Base-by-base conservation (phyloP, 2,888 invertebrate genomes). In the Lydus trimaculatus region DNA sequence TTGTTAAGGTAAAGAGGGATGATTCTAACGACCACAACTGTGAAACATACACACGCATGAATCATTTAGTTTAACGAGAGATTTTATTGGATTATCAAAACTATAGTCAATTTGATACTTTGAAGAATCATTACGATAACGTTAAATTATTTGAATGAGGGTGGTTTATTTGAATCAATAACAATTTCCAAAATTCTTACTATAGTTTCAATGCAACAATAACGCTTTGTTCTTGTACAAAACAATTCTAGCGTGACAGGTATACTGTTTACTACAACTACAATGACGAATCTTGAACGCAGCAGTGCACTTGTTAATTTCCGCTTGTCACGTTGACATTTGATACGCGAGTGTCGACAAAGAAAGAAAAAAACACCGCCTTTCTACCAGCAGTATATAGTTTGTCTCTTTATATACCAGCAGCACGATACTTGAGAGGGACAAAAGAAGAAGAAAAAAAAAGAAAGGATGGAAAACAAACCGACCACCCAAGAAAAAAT, bases 261-360 rank as follows among this genome's bases (percentile, higher is more conserved):
- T 56, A 25, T 11, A 7, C 52, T 52, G 23, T 52, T 52, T 58
- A 61, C 43, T 25, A 63, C 28, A 20, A 59, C 64, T 58, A 17
- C 43, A 17, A 36, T 33, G 33, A n/a, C 17, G 43, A 65, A 58
- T 69, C 69, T 69, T 66, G 69, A 63, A 52, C 66, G 64, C 70
- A 66, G 66, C 58, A 64, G 70, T 67, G 67, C 69, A 71, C 72
- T 74, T 76, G 80, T 80, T 80, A 80, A 80, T 80, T 80, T 80
- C 80, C 80, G 77, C 65, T 74, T 76, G 79, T 79, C 78, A 78
- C 74, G 75, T 71, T 74, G 79, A 75, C 78, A 78, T 78, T 78
- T 76, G 78, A 78, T 78, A 78, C 67, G 70, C 67, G 70, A 64
- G 66, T 66, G 66, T 61, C 62, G 70, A 70, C 70, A 70, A 70